phyloP scores from a whole-genome alignment of 2,888 invertebrate species.

The Netelia melanura region DNA sequence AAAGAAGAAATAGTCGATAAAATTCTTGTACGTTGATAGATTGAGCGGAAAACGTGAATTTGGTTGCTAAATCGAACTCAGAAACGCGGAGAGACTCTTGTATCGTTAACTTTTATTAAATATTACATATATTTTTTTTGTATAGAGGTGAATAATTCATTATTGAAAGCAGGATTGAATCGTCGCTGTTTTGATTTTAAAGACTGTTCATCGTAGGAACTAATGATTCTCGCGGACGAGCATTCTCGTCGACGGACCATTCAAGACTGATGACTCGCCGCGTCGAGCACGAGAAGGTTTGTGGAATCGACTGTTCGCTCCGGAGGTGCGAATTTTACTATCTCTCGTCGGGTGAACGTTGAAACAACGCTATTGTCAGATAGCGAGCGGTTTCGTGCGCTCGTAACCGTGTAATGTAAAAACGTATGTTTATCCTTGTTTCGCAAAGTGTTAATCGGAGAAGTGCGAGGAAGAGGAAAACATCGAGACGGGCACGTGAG shows the following conservation, averaged over 20 bases:
- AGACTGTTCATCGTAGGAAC: neutral
- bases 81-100: neutral
- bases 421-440: neutral
- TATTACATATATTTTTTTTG: neutral
- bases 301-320: neutral
- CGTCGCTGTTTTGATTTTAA: neutral
- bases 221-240: neutral
- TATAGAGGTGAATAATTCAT: constrained; percentile 24
- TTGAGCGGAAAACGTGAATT: neutral
- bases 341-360: constrained; percentile 50
- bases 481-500: constrained; percentile 14
- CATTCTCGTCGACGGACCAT: constrained; percentile 28
- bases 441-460: constrained; percentile 9
- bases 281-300: neutral
- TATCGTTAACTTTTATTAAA: neutral
- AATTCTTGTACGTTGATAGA: constrained; percentile 37
- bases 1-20: constrained; percentile 34
- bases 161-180: constrained; percentile 5
- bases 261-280: constrained; percentile 49
- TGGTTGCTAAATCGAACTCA: neutral
- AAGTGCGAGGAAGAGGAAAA: constrained; percentile 8
- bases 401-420: neutral
- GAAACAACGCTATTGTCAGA: constrained; percentile 34
- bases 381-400: constrained; percentile 22
- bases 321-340: constrained; percentile 66